These are phyloP conservation scores for Simalia tracyae DNA, from an alignment of 2,797 vertebrate species.

Conservation along the genomic window DNA sequence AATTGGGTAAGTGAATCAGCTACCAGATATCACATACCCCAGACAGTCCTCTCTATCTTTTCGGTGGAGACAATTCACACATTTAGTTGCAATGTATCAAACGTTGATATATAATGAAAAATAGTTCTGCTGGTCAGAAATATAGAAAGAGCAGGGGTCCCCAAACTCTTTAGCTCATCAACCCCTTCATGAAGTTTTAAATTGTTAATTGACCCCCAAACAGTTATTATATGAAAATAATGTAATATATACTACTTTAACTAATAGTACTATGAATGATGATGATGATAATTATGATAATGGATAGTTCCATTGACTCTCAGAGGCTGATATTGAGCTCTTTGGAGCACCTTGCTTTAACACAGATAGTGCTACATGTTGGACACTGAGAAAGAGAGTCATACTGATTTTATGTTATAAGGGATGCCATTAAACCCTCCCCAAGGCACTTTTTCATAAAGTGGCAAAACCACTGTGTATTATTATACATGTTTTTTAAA, in stretches of 20 bases:
- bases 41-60: not conserved
- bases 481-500: not conserved
- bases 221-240: not conserved
- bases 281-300: not conserved
- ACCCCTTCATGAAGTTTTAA: not conserved
- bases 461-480: not conserved
- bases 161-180: not conserved
- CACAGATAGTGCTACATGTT: not conserved
- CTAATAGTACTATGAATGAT: not conserved
- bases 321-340: not conserved
- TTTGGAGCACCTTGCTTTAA: not conserved
- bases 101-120: not conserved
- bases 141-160: not conserved
- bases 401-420: not conserved
- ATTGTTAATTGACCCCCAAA: not conserved
- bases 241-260: not conserved
- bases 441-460: not conserved
- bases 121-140: not conserved
- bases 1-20: not conserved
- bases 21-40: not conserved
- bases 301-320: not conserved
- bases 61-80: not conserved
- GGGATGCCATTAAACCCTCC: not conserved
- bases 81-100: not conserved
- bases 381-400: not conserved